Evolutionary conservation across 2,797 vertebrate genomes (phyloP).

Genomic region (Linurgus olivaceus): DNA sequence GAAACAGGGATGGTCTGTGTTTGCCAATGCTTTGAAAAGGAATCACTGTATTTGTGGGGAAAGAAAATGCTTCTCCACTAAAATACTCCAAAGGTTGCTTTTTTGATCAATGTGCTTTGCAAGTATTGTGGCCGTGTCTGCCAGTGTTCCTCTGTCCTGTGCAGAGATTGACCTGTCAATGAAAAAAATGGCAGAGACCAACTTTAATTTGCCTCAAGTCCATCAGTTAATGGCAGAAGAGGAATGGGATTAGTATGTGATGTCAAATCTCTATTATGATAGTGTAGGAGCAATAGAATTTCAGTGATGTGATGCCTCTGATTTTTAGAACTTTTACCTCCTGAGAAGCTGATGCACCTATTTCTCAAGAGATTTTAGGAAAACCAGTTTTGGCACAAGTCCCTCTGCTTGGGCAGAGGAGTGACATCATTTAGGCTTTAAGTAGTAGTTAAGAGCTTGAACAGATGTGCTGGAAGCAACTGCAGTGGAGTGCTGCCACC

Average conservation of each 20-base stretch:
- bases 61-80: fast-evolving
- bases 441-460: neutral
- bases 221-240: neutral
- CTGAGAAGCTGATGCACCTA: fast-evolving
- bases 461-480: neutral
- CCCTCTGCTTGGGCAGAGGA: neutral
- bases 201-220: neutral
- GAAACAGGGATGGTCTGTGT: neutral
- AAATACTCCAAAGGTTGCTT: neutral
- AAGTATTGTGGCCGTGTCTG: neutral
- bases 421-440: neutral
- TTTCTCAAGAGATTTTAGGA: neutral
- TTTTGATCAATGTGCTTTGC: neutral
- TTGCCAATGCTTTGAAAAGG: neutral
- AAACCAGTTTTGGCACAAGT: neutral
- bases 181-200: neutral
- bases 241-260: neutral
- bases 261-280: neutral
- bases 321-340: neutral
- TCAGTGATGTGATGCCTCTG: fast-evolving
- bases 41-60: fast-evolving
- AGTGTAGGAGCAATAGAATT: neutral
- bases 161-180: neutral
- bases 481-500: neutral
- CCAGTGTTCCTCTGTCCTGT: neutral